phyloP scores from a whole-genome alignment of 2,113 vertebrate species.

The Emberiza fucata region DNA sequence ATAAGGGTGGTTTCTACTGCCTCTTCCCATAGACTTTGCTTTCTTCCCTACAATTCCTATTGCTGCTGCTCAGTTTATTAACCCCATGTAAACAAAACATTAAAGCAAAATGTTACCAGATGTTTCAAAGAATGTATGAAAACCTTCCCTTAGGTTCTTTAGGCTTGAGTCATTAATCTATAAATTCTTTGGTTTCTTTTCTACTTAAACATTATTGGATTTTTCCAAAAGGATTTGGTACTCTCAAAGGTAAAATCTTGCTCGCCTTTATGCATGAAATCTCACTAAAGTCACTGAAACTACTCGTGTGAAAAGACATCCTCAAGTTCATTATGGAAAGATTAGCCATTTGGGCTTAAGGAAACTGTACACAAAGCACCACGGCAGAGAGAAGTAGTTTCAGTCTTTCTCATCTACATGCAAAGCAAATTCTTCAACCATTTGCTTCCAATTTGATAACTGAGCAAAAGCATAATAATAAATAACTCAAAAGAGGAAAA shows the following conservation, averaged over 20 bases:
- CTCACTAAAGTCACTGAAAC: conserved; percentile 32
- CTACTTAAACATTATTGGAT: conserved; percentile 11
- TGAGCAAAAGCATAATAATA: conserved; percentile 8
- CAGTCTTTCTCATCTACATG: conserved; percentile 22
- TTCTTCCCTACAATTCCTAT: background rate
- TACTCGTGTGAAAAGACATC: conserved; percentile 7
- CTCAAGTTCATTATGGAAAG: conserved; percentile 28
- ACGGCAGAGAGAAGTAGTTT: rapidly evolving
- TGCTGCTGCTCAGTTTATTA: conserved; percentile 28
- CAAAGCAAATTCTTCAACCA: conserved; percentile 36
- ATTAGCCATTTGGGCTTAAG: conserved; percentile 35
- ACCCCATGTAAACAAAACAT: conserved; percentile 49
- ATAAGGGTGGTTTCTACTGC: background rate
- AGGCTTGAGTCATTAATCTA: conserved; percentile 21
- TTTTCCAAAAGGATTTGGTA: conserved; percentile 44
- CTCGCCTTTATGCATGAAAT: conserved; percentile 15
- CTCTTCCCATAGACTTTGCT: background rate
- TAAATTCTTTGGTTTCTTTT: conserved; percentile 38
- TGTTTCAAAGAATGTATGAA: conserved; percentile 46
- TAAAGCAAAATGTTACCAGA: conserved; percentile 57
- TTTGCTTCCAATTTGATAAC: conserved; percentile 43
- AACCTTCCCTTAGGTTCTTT: conserved; percentile 21
- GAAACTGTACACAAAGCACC: background rate
- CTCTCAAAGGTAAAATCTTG: conserved; percentile 31
- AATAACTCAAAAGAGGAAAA: background rate